A percentile compares a stretch with the other conserved stretches of the same genome.
Evolutionary conservation across 37 sponge, comb jelly and placozoan species (phyloP).

Genomic region (Lycopodina hypogea): DNA sequence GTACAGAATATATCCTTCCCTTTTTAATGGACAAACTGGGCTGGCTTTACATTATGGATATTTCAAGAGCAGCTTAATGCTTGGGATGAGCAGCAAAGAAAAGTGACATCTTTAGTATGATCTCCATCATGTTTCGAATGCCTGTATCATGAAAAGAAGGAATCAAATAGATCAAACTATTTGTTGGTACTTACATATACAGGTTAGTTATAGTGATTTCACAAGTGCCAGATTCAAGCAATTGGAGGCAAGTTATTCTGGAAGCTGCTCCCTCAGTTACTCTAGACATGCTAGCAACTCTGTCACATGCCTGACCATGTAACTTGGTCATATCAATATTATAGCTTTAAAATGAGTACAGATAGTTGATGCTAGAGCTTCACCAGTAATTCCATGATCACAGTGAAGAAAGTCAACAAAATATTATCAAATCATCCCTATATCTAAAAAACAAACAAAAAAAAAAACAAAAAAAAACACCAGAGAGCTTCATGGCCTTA

Average conservation of each 20-base stretch:
- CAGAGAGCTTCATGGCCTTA: too few species aligned
- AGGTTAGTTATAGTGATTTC: constrained; percentile 2
- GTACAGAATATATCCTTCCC: constrained; percentile 58
- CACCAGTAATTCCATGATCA: constrained; percentile 70
- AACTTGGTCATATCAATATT: constrained; percentile 33
- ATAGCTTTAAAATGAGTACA: too few species aligned
- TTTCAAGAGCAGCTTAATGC: constrained; percentile 44
- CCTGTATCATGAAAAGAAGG: neutral
- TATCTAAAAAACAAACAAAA: too few species aligned
- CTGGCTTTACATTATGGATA: constrained; percentile 30
- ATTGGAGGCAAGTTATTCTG: constrained; percentile 45
- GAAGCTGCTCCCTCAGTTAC: constrained; percentile 43
- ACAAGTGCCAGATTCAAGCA: constrained; percentile 54
- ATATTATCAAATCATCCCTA: constrained; percentile 43
- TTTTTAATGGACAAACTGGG: constrained; percentile 32
- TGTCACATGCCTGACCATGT: constrained; percentile 78
- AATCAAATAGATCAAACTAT: neutral
- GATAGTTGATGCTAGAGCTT: constrained; percentile 61
- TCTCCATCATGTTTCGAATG: constrained; percentile 63
- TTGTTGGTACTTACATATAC: neutral
- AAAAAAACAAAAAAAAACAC: too few species aligned
- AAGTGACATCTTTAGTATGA: constrained; percentile 34
- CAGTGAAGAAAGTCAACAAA: constrained; percentile 56
- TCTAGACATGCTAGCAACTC: constrained; percentile 66
- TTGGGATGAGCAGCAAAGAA: constrained; percentile 68